These are phyloP conservation scores for Sisyra nigra DNA, from an alignment of 2,888 invertebrate genomes.

Conservation along the genomic window DNA sequence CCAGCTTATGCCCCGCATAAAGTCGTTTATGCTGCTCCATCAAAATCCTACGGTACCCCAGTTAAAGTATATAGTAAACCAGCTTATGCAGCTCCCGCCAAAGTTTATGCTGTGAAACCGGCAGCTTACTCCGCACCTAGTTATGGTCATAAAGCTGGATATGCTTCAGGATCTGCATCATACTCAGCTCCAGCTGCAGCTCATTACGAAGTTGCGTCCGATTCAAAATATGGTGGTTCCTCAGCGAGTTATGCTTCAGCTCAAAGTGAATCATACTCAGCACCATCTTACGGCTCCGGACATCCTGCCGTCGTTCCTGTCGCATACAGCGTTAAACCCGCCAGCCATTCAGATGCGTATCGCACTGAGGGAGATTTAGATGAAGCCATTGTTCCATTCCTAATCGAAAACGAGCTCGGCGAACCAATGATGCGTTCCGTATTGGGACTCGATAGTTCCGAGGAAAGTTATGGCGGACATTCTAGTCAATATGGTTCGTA, in stretches of 20 bases:
- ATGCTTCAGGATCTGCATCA: slow-evolving; percentile 8
- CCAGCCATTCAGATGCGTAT: background rate
- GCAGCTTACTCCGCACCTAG: slow-evolving; percentile 6
- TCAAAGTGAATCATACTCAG: slow-evolving; percentile 5
- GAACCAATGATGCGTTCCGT: no score
- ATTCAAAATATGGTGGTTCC: slow-evolving; percentile 8
- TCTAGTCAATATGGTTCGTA: background rate
- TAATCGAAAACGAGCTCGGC: no score
- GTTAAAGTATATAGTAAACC: slow-evolving; percentile 5
- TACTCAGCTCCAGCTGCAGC: slow-evolving; percentile 7
- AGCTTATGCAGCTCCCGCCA: slow-evolving; percentile 1
- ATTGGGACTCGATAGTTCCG: background rate
- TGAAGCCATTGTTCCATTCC: no score
- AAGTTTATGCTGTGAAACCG: slow-evolving; percentile 7
- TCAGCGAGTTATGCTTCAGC: background rate
- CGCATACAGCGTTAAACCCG: background rate
- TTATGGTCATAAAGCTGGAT: slow-evolving; percentile 6
- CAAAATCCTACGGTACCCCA: background rate
- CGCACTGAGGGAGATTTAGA: background rate
- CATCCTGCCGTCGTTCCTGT: slow-evolving; percentile 9
- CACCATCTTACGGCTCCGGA: slow-evolving; percentile 1
- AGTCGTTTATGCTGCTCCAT: background rate
- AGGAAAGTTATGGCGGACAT: background rate
- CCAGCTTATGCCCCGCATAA: slow-evolving; percentile 1
- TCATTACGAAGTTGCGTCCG: background rate